These are phyloP conservation scores for Ctenoplectra terminalis DNA, from an alignment of 1,140 invertebrate genomes.

Conservation along the genomic window DNA sequence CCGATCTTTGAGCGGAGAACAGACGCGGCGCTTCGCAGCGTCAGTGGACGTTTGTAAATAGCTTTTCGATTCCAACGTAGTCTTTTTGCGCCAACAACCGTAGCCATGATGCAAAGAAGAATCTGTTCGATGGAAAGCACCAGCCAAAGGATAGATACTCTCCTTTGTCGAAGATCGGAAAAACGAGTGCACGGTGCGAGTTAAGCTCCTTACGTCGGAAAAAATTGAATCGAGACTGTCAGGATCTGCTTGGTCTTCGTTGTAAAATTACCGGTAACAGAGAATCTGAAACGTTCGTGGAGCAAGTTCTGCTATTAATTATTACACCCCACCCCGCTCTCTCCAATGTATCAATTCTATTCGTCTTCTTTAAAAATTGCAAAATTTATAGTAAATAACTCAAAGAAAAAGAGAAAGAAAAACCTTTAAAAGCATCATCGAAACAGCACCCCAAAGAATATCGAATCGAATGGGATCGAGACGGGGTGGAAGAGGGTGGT, in stretches of 20 bases:
- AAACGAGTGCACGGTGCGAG: slow-evolving; percentile 35
- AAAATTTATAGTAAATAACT: too few relatives aligned
- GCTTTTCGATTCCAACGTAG: not conserved
- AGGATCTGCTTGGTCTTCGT: not conserved
- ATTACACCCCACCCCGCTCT: too few relatives aligned
- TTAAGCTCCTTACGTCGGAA: slow-evolving; percentile 50
- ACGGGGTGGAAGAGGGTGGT: not conserved
- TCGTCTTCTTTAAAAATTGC: too few relatives aligned
- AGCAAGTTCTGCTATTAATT: not conserved
- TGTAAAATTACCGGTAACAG: not conserved
- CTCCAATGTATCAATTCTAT: too few relatives aligned
- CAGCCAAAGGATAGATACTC: not conserved
- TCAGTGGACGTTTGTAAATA: not conserved
- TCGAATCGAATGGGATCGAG: not conserved
- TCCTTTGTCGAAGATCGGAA: slow-evolving; percentile 20
- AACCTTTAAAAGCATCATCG: not conserved
- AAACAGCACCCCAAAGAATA: too few relatives aligned
- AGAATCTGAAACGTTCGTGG: not conserved
- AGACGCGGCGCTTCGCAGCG: not conserved
- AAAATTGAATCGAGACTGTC: slow-evolving; percentile 40
- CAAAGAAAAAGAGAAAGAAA: too few relatives aligned
- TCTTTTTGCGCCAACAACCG: not conserved
- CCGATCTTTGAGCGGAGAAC: not conserved
- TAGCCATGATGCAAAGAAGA: not conserved
- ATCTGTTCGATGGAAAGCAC: slow-evolving; percentile 16